Conservation (phyloP, 2,888 invertebrate genomes). For the Noctua fimbriata region DNA sequence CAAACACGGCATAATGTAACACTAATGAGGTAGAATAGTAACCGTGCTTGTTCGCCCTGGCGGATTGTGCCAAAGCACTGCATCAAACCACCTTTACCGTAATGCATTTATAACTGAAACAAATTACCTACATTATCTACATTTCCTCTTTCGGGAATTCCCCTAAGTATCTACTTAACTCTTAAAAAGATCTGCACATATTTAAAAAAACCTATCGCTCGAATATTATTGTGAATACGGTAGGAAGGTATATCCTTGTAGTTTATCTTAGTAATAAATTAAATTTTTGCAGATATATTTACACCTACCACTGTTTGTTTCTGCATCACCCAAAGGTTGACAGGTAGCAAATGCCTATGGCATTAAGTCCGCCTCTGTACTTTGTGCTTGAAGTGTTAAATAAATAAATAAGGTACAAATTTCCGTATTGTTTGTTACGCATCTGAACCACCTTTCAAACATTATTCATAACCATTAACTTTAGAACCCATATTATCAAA, state of each 20-base stretch:
- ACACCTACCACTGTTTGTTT: too few species aligned
- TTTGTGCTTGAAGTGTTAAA: too few species aligned
- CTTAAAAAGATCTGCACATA: neutral
- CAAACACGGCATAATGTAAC: conserved; percentile 10
- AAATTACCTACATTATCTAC: conserved; percentile 6
- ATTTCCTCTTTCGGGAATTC: neutral
- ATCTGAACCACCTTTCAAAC: neutral
- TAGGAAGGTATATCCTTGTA: too few species aligned
- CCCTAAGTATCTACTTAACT: neutral
- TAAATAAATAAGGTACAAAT: too few species aligned
- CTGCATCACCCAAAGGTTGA: too few species aligned
- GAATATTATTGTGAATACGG: too few species aligned
- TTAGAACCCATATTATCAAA: conserved; percentile 12
- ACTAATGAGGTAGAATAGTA: conserved; percentile 15
- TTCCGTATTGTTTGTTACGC: neutral
- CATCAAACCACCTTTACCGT: conserved; percentile 4
- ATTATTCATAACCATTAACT: conserved; percentile 13
- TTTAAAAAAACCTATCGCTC: neutral
- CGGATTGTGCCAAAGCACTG: conserved; percentile 26
- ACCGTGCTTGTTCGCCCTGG: neutral
- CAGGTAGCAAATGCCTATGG: too few species aligned
- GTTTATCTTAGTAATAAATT: too few species aligned
- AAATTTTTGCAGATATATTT: too few species aligned
- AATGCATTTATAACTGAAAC: conserved; percentile 38
- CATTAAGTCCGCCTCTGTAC: too few species aligned